Evolutionary conservation across 2,888 invertebrate genomes (phyloP).

Genomic region (Polymixis lichenea): DNA sequence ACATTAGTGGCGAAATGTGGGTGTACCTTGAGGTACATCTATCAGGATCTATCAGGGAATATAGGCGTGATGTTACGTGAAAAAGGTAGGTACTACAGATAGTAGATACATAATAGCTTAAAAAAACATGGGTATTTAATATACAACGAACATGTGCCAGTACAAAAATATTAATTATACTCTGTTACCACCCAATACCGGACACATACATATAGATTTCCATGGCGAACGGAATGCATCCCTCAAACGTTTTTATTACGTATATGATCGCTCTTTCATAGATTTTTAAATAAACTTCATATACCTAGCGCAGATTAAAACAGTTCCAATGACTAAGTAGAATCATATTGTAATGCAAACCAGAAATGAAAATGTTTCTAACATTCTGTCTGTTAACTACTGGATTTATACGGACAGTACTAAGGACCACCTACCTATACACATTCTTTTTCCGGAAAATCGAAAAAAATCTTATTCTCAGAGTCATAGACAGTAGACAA

Average conservation of each 20-base stretch:
- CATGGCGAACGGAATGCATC: not conserved
- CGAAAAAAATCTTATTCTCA: not conserved
- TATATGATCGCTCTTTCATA: not conserved
- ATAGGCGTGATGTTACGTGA: not conserved
- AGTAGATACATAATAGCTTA: not conserved
- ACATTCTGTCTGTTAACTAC: not conserved
- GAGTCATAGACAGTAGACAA: not conserved
- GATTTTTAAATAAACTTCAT: not conserved
- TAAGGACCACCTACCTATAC: not conserved
- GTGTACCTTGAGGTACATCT: not conserved
- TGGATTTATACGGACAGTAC: not conserved
- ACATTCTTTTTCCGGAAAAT: not conserved
- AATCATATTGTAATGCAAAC: not conserved
- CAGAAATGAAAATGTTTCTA: not conserved
- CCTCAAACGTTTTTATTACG: not conserved
- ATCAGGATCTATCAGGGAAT: not conserved
- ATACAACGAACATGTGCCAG: not conserved
- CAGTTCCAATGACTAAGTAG: not conserved
- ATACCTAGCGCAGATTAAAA: not conserved
- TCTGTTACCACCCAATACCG: not conserved
- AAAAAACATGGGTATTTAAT: not conserved
- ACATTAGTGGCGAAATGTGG: not conserved
- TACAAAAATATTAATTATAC: not conserved
- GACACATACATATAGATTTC: not conserved
- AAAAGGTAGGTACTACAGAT: not conserved